Evolutionary conservation across 2,797 vertebrate species (phyloP).

Genomic region (Pangasius macronema): DNA sequence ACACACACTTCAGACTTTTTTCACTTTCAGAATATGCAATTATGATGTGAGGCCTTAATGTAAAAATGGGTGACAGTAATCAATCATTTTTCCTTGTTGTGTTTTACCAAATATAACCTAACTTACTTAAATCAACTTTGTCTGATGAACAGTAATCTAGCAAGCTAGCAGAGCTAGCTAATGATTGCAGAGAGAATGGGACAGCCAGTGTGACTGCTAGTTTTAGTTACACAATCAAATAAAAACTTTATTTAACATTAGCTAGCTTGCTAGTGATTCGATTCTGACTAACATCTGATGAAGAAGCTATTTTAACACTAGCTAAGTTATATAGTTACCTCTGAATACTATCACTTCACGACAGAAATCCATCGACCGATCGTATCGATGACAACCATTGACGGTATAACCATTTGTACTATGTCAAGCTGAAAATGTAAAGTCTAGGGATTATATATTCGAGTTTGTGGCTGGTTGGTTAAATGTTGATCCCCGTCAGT

Average conservation of each 20-base stretch:
- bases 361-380: no score
- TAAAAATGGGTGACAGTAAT: not conserved
- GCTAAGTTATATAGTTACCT: not conserved
- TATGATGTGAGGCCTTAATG: not conserved
- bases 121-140: not conserved
- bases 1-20: not conserved
- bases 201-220: not conserved
- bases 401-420: no score
- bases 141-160: not conserved
- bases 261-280: not conserved
- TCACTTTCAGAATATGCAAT: not conserved
- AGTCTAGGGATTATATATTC: not conserved
- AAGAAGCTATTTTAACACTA: not conserved
- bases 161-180: not conserved
- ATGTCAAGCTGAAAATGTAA: not conserved
- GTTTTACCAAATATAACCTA: not conserved
- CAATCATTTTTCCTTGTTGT: not conserved
- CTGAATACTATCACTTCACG: no score
- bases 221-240: not conserved
- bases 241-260: not conserved
- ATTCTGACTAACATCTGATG: not conserved
- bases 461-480: not conserved
- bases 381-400: no score
- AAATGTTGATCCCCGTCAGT: not conserved
- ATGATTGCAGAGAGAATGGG: not conserved